Evolutionary conservation across 2,113 vertebrate genomes (phyloP).

Genomic region (Aix galericulata): DNA sequence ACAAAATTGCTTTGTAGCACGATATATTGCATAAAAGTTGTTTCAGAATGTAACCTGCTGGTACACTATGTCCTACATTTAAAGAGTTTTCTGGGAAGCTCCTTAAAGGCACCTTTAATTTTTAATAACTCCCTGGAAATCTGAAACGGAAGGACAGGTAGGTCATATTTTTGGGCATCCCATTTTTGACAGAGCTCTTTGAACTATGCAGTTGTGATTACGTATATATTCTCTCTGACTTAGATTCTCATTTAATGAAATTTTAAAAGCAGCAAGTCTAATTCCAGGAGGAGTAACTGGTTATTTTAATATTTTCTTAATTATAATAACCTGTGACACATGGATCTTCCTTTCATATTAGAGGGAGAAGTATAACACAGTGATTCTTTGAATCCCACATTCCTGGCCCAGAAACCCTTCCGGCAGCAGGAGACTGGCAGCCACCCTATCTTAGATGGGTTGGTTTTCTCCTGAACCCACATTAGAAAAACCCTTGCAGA

Average conservation of each 20-base stretch:
- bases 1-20: slow-evolving; percentile 19
- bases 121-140: slow-evolving; percentile 53
- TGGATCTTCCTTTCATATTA: accelerated
- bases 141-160: slow-evolving; percentile 4
- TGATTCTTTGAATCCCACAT: neutral
- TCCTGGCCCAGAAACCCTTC: no score
- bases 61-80: slow-evolving; percentile 52
- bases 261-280: neutral
- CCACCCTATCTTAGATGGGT: neutral
- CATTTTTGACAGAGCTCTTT: neutral
- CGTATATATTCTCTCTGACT: neutral
- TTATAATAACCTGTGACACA: neutral
- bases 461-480: neutral
- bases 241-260: neutral
- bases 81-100: slow-evolving; percentile 44
- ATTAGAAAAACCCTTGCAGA: accelerated
- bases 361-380: no score
- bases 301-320: neutral
- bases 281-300: neutral
- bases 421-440: neutral
- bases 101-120: slow-evolving; percentile 62
- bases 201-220: neutral
- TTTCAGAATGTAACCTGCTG: slow-evolving; percentile 26
- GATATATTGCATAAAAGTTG: neutral
- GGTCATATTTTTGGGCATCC: neutral